Evolutionary conservation across 2,797 vertebrate species (phyloP), one percentile per base, ranked within the genome.

Genomic region (Austrolebias charrua): DNA sequence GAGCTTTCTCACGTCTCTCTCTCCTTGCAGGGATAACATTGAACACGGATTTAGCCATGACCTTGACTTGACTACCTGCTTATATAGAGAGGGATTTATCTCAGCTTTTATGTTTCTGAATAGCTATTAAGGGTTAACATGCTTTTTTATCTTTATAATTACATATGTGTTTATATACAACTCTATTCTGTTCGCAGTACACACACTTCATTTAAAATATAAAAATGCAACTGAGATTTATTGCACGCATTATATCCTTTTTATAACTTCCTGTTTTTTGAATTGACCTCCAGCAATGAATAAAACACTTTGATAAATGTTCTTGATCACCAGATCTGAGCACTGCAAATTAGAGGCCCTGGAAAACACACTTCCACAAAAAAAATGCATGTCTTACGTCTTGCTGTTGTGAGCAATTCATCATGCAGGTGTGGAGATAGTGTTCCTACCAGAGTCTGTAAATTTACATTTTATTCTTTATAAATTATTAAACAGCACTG

Each of bases 31-130:
- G 76, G 86, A 80, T 85, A 87, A 86, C 84, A 85, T 68, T 87
- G 76, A 87, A 71, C 73, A 66, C 42, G 77, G 85, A 84, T 83
- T 90, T 90, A 85, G 86, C 78, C 42, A 61, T 70, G 77, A 86
- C 87, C 82, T 90, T 75, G 68, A 86, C 82, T 55, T 71, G 83
- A 89, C 88, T 78, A 81, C 70, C 76, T 71, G 71, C 69, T 47
- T 65, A 45, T 38, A 51, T 55, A 73, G 10, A 35, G 52, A 53
- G 18, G 70, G 60, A 72, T 72, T 82, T 38, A 42, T 71, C 69
- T 69, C 50, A 74, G 68, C 60, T 79, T 56, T 50, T 66, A 14
- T 12, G 52, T 11, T 64, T 63, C 18, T 44, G 28, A 58, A 9
- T 38, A 38, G 35, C 10, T 38, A 38, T 38, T 10, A 38, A 51